Conservation (phyloP, 2,797 vertebrate species). For the Pempheris klunzingeri region DNA sequence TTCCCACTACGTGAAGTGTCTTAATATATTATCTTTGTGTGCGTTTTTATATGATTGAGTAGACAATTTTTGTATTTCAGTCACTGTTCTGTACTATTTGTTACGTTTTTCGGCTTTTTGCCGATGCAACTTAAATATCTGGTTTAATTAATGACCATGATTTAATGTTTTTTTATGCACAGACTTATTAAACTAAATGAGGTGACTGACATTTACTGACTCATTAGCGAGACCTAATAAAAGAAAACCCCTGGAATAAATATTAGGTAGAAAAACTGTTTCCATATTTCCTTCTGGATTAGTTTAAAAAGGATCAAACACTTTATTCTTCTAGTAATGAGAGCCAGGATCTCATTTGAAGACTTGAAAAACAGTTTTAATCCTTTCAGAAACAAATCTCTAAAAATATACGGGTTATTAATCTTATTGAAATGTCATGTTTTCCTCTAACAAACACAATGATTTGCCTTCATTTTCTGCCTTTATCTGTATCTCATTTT, state of each 20-base stretch:
- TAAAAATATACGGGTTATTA: background rate
- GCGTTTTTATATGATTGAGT: background rate
- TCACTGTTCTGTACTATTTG: background rate
- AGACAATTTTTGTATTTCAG: constrained; percentile 20
- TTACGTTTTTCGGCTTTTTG: constrained; percentile 14
- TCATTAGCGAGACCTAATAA: constrained; percentile 70
- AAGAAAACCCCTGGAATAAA: constrained; percentile 52
- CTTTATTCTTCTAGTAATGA: constrained; percentile 4
- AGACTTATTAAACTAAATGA: constrained; percentile 63
- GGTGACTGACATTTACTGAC: constrained; percentile 72
- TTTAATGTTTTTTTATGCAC: constrained; percentile 51
- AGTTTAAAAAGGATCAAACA: constrained; percentile 34
- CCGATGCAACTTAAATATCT: constrained; percentile 11
- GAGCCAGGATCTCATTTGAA: constrained; percentile 16
- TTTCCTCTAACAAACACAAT: background rate
- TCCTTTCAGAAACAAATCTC: background rate
- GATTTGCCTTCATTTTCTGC: background rate
- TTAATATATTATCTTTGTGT: background rate
- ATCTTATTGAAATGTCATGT: background rate
- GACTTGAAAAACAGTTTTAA: constrained; percentile 16
- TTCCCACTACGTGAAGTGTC: background rate
- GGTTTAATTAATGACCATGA: constrained; percentile 60
- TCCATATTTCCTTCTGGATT: constrained; percentile 40
- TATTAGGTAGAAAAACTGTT: constrained; percentile 49
- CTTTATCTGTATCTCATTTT: background rate